phyloP scores from a whole-genome alignment of 2,113 vertebrate genomes.

The Cavia porcellus region DNA sequence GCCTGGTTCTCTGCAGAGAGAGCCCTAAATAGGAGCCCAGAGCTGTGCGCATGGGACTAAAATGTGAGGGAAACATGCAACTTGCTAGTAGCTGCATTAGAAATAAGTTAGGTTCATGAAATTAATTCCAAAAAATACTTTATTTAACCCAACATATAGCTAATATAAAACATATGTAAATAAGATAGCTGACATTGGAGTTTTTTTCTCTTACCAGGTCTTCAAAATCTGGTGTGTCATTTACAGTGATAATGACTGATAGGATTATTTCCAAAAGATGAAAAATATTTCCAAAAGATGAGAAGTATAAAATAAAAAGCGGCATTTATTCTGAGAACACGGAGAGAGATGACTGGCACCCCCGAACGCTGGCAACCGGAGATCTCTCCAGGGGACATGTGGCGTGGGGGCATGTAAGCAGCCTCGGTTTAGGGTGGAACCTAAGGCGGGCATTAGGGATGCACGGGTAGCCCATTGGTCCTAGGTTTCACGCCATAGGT shows the following conservation, averaged over 20 bases:
- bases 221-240: not conserved
- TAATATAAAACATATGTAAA: not conserved
- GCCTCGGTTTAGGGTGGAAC: too few relatives aligned
- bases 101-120: not conserved
- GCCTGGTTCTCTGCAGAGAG: not conserved
- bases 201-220: not conserved
- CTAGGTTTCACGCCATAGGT: too few relatives aligned
- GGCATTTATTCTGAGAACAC: too few relatives aligned
- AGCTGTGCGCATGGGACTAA: not conserved
- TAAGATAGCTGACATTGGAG: not conserved
- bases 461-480: too few relatives aligned
- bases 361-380: too few relatives aligned
- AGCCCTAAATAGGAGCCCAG: not conserved
- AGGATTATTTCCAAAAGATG: too few relatives aligned
- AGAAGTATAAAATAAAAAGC: too few relatives aligned
- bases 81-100: not conserved
- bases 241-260: not conserved
- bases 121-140: slow-evolving; percentile 12
- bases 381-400: too few relatives aligned
- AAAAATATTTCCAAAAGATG: too few relatives aligned
- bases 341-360: too few relatives aligned
- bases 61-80: not conserved
- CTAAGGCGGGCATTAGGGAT: too few relatives aligned
- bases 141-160: not conserved
- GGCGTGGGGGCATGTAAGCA: too few relatives aligned